Percentiles rank a stretch among this genome's conserved stretches.
These are phyloP conservation scores for Bubalus kerabau DNA, from an alignment of 2,113 vertebrate genomes.

Conservation along the genomic window DNA sequence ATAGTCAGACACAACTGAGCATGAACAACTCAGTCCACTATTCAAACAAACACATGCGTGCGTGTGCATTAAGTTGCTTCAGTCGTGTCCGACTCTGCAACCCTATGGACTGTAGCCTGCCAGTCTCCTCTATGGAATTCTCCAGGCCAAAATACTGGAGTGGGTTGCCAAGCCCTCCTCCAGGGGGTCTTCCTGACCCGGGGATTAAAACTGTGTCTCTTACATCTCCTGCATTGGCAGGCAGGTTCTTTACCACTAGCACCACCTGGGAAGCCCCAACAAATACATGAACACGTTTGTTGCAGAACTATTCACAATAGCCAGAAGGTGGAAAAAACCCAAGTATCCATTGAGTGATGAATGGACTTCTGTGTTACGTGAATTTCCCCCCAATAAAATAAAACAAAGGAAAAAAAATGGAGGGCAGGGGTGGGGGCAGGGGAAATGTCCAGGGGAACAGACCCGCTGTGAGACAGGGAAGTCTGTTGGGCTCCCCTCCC, in stretches of 20 bases:
- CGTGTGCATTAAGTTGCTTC: neutral
- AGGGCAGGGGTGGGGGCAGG: no score
- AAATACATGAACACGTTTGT: neutral
- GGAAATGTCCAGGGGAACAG: neutral
- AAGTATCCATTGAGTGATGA: neutral
- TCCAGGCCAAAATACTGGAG: neutral
- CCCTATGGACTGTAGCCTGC: neutral
- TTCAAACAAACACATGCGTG: neutral
- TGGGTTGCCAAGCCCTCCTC: neutral
- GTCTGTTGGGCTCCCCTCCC: neutral
- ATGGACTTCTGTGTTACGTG: neutral
- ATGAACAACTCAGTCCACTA: neutral
- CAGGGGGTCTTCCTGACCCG: neutral
- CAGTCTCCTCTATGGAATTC: neutral
- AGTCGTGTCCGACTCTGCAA: rapidly evolving
- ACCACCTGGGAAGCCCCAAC: neutral
- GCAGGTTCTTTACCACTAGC: neutral
- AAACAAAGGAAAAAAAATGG: neutral
- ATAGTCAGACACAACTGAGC: neutral
- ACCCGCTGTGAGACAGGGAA: no score
- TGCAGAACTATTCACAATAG: neutral
- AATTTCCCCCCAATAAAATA: neutral
- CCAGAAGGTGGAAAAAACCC: neutral
- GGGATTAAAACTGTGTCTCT: neutral
- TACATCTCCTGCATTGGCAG: neutral